A percentile compares a stretch with the other conserved stretches of the same genome.
phyloP scores from a whole-genome alignment of 2,113 vertebrate species.

The Pelusios castaneus region DNA sequence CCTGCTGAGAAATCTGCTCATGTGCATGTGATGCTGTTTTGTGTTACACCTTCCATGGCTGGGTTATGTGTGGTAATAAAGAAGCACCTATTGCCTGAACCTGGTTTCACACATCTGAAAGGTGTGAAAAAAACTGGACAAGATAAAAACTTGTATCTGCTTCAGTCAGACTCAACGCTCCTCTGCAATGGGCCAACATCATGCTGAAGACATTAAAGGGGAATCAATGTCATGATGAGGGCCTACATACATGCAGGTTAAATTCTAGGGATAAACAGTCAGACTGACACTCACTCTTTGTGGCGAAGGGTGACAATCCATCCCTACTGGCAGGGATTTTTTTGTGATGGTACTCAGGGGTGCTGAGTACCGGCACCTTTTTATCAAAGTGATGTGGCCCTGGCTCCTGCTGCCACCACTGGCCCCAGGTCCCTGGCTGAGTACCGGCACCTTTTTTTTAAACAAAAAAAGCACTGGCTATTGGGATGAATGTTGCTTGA shows the following conservation, averaged over 20 bases:
- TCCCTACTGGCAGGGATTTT: too few species aligned
- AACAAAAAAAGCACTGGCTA: too few species aligned
- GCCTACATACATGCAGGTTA: rapidly evolving
- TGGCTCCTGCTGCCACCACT: too few species aligned
- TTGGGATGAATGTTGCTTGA: neutral
- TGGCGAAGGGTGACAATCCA: rapidly evolving
- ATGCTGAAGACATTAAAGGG: neutral
- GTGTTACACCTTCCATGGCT: neutral
- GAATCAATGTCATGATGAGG: rapidly evolving
- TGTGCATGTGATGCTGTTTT: neutral
- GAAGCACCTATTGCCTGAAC: neutral
- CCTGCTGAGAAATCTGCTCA: neutral
- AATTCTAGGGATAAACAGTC: rapidly evolving
- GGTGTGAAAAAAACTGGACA: conserved; percentile 52
- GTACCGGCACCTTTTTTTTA: too few species aligned
- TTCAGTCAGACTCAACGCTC: neutral
- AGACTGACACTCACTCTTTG: rapidly evolving
- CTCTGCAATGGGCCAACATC: neutral
- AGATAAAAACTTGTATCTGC: neutral
- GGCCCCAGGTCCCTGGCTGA: too few species aligned
- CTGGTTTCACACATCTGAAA: neutral
- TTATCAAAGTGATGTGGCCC: too few species aligned
- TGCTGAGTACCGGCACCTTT: too few species aligned
- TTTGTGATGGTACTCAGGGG: too few species aligned
- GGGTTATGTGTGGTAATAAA: neutral